These are phyloP conservation scores for Vimba vimba DNA, from an alignment of 2,113 vertebrate genomes.

Conservation along the genomic window DNA sequence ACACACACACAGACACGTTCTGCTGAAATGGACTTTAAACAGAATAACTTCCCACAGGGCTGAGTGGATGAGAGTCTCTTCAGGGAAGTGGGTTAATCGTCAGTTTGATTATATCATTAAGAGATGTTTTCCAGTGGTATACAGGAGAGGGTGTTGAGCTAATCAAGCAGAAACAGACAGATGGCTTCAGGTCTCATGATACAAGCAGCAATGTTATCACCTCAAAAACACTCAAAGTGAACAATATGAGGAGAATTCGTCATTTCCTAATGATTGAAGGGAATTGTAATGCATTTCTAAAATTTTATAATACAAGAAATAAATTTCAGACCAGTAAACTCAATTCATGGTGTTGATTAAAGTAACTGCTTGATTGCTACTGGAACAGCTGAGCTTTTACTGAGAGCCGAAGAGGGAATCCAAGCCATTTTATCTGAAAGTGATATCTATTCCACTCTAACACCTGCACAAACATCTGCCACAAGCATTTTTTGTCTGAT, in stretches of 20 bases:
- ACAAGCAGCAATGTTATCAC: conserved; percentile 23
- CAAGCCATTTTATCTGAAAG: not conserved
- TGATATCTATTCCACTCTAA: conserved; percentile 10
- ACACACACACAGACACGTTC: not conserved
- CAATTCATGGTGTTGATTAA: not conserved
- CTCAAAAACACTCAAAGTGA: conserved; percentile 7
- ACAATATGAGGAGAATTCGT: conserved; percentile 6
- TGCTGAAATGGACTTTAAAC: not conserved
- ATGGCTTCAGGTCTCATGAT: conserved; percentile 50
- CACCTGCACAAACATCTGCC: conserved; percentile 26
- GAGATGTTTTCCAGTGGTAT: conserved; percentile 43
- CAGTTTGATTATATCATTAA: conserved; percentile 57
- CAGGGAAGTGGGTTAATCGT: conserved; percentile 52
- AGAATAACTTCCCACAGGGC: conserved; percentile 20
- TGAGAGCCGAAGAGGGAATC: not conserved
- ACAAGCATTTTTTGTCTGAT: not conserved
- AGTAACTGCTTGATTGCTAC: conserved; percentile 2
- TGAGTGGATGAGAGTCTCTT: conserved; percentile 42
- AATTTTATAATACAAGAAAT: conserved; percentile 9
- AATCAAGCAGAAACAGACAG: conserved; percentile 54
- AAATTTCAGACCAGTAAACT: not conserved
- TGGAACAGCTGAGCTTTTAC: not conserved
- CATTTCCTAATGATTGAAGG: not conserved
- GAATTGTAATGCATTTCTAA: not conserved
- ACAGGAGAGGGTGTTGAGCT: conserved; percentile 37